Base-by-base conservation (phyloP, 92 coral and sea anemone species). In the Epizoanthus illoricatus region DNA sequence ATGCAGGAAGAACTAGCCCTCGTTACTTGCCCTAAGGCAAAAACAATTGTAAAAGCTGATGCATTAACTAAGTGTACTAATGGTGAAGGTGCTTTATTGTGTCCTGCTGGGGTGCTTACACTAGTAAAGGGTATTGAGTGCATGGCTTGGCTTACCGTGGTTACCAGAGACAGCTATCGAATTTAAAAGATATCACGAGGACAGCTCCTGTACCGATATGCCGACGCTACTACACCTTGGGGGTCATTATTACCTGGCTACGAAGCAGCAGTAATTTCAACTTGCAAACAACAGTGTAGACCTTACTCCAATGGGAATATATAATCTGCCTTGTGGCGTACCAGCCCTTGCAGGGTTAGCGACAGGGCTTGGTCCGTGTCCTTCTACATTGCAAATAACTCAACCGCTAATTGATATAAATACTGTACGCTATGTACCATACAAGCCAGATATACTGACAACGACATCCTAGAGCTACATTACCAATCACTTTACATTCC, bases 91-190 rank as follows among this genome's bases (percentile, higher is more conserved):
- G 24, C 75, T 20, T 23, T 69, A 71, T 6, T 69, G 60, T 52
- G 52, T 18, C 79, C 80, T 18, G n/a, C 49, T 59, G 43, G 76
- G 39, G 66, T 79, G 19, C 66, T 79, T 23, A 63, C 41, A n/a
- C 24, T 60, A 7, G 84, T 55, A 0, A 68, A 47, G 7, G 63
- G 76, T 39, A 79, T 79, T 17, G 23, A 58, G 0, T 85, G n/a
- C n/a, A n/a, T n/a, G 85, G 88, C 85, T 85, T 7, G 88, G 88
- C 19, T 69, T 85, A 16, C 85, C 88, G 33, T 84, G 58, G 67
- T 9, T 23, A 21, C 80, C 80, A 18, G 40, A 80, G 43, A 42
- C 85, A 8, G 49, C 45, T 5, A 20, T 40, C 7, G 59, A 71
- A 5, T 40, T 71, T 23, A 17, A 71, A 45, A 45, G 52, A 45